A percentile compares a stretch with the other conserved stretches of the same genome.
phyloP scores from a whole-genome alignment of 2,113 vertebrate genomes.

The Catagonus wagneri region DNA sequence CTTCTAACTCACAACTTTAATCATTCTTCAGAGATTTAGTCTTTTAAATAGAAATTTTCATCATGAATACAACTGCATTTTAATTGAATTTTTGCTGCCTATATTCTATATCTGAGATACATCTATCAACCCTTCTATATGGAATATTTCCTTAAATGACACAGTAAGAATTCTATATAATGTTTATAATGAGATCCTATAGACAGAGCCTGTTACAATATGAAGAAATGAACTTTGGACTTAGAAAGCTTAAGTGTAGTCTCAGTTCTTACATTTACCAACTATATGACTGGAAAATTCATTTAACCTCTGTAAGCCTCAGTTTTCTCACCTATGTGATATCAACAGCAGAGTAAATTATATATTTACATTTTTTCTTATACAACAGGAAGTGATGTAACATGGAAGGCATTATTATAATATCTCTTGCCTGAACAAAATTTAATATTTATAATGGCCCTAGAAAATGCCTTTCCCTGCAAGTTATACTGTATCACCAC shows the following conservation, averaged over 20 bases:
- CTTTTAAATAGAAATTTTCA: constrained; percentile 21
- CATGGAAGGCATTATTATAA: background rate
- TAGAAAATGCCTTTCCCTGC: background rate
- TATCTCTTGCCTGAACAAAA: background rate
- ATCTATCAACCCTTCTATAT: background rate
- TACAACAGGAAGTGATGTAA: background rate
- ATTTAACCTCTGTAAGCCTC: background rate
- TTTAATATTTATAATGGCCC: constrained; percentile 18
- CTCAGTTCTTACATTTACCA: background rate
- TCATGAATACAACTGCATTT: background rate
- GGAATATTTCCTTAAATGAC: background rate
- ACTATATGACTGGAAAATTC: background rate
- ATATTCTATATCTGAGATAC: background rate
- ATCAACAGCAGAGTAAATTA: background rate
- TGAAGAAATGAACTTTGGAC: background rate
- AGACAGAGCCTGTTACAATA: background rate
- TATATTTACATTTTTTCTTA: background rate
- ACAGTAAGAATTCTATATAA: background rate
- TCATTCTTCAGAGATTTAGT: background rate
- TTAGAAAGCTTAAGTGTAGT: background rate
- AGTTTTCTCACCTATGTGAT: constrained; percentile 13
- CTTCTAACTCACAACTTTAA: background rate
- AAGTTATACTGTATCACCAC: background rate
- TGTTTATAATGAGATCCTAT: background rate
- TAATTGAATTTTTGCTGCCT: background rate